phyloP scores from a whole-genome alignment of 2,888 invertebrate species.

The Apamea epomidion region DNA sequence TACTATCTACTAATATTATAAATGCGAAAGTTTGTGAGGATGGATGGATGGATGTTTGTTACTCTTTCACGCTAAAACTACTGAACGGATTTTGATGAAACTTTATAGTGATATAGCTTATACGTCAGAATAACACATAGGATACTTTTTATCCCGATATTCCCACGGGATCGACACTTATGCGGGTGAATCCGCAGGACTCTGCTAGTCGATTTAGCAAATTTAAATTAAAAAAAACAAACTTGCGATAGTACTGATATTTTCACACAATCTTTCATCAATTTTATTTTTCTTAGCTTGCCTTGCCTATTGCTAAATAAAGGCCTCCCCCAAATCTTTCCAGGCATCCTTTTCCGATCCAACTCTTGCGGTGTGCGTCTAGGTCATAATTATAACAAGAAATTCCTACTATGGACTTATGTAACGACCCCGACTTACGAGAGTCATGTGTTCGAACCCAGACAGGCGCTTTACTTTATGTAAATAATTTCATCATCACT shows the following conservation, averaged over 20 bases:
- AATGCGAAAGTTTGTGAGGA: too few relatives aligned
- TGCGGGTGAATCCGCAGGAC: too few relatives aligned
- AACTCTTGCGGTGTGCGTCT: neutral
- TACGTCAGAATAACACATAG: too few relatives aligned
- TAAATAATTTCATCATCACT: neutral
- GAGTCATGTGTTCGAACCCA: too few relatives aligned
- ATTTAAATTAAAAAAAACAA: neutral
- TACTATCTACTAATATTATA: too few relatives aligned
- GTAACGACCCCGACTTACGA: neutral
- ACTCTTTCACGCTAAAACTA: too few relatives aligned
- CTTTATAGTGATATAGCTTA: too few relatives aligned
- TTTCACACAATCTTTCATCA: neutral
- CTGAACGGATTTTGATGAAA: too few relatives aligned
- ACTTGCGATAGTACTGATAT: neutral
- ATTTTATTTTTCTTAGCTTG: neutral
- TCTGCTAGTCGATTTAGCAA: neutral
- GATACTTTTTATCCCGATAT: too few relatives aligned
- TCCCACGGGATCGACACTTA: too few relatives aligned
- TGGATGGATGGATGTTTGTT: too few relatives aligned
- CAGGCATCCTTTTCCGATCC: neutral
- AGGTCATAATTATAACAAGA: neutral
- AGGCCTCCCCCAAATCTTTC: neutral
- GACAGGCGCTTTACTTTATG: too few relatives aligned
- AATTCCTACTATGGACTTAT: neutral
- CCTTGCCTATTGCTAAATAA: neutral